Conservation (phyloP, 92 coral and sea anemone genomes). For the Zoanthus sociatus region DNA sequence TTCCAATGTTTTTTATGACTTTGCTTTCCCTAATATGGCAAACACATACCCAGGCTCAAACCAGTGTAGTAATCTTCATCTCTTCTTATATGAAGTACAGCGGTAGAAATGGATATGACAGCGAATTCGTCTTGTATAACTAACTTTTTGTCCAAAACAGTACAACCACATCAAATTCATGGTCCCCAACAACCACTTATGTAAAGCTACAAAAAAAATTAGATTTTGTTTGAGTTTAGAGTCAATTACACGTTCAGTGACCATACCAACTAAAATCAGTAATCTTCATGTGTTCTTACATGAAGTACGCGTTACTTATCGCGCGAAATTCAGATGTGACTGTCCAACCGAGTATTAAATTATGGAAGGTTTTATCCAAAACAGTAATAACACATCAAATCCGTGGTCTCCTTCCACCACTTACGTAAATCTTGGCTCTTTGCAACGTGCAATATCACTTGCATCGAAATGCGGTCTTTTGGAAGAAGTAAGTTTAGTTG, state of each 20-base stretch:
- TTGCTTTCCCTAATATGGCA: slow-evolving; percentile 41
- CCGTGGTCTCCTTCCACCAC: slow-evolving; percentile 96
- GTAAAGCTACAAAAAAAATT: too few relatives aligned
- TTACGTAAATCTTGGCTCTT: slow-evolving; percentile 86
- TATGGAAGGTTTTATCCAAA: slow-evolving; percentile 41
- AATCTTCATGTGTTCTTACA: not conserved
- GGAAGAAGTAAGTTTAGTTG: slow-evolving; percentile 59
- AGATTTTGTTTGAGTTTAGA: too few relatives aligned
- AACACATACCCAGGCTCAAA: not conserved
- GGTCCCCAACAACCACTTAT: too few relatives aligned
- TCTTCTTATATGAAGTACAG: slow-evolving; percentile 2
- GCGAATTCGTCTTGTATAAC: too few relatives aligned
- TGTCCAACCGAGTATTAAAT: slow-evolving; percentile 21
- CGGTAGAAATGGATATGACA: too few relatives aligned
- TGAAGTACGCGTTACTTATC: not conserved
- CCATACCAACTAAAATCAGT: not conserved
- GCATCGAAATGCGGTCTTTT: slow-evolving; percentile 87
- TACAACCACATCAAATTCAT: too few relatives aligned
- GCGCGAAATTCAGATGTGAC: not conserved
- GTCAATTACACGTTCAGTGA: too few relatives aligned
- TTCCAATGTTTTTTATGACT: not conserved
- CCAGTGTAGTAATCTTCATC: not conserved
- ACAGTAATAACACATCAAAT: slow-evolving; percentile 53
- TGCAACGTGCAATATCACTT: slow-evolving; percentile 74
- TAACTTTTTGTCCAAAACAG: too few relatives aligned